Evolutionary conservation across 2,797 vertebrate genomes (phyloP), one percentile per base, ranked within the genome.

Genomic region (Tokudaia tokunoshimensis): DNA sequence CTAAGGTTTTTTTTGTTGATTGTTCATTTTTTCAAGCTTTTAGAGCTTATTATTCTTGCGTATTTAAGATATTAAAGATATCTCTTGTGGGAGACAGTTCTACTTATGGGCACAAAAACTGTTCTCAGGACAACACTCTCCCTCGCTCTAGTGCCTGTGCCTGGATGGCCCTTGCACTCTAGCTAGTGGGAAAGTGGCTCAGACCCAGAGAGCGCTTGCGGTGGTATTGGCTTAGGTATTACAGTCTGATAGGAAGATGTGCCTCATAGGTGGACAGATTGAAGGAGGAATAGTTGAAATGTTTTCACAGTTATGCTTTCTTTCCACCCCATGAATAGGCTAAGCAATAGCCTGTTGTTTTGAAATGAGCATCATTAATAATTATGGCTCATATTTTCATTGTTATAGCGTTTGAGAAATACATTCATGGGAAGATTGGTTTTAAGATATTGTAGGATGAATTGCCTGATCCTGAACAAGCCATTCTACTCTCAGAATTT

Each of bases 331-430:
- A 75, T 91, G 81, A 94, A 87, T 78, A 95, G 79, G 26, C 80
- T 87, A 91, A 92, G 83, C 92, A 92, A 93, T 44, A 81, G 86
- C 89, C 85, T 91, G 79, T 94, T 96, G 87, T 92, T 97, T 96
- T 96, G 89, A 97, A 97, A 90, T 65, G 92, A 94, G 65, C 87
- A 41, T 91, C 92, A 75, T 95, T 92, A 95, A 89, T 97, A 93
- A 97, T 95, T 88, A 90, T 63, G 84, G 72, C 92, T 94, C 86
- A 82, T 87, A 94, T 90, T 97, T 97, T 94, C 95, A 70, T 95
- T 93, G 81, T 95, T 92, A 57, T 3, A 87, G 31, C 50, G 34
- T 95, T 94, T 95, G 52, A 94, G 95, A 93, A 93, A 94, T 95
- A 81, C 72, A 44, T 94, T 94, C 65, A 15, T 34, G 59, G 89